Conservation (phyloP, 2,888 invertebrate genomes). For the Amiota communis region DNA sequence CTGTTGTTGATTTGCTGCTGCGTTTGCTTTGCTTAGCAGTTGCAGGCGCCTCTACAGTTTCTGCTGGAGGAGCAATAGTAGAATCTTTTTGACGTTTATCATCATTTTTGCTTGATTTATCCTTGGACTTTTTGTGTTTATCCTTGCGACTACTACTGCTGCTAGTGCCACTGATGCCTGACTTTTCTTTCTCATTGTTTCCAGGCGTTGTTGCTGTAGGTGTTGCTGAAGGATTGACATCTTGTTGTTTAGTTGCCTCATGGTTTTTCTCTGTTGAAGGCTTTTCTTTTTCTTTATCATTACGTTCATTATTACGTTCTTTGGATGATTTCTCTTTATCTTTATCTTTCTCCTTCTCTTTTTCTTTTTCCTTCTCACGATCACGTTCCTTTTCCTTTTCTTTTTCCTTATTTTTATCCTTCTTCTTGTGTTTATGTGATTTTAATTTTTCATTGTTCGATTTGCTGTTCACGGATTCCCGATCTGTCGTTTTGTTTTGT, state of each 20-base stretch:
- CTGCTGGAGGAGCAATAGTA: conserved; percentile 13
- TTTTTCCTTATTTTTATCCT: conserved; percentile 80
- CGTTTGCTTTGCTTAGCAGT: conserved; percentile 18
- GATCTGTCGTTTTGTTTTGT: conserved; percentile 33
- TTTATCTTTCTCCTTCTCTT: conserved; percentile 53
- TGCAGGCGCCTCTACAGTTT: conserved; percentile 18
- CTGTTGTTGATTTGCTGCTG: conserved; percentile 30
- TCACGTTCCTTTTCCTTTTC: conserved; percentile 77
- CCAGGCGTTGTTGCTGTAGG: conserved; percentile 13
- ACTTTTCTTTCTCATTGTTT: conserved; percentile 1
- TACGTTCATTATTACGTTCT: conserved; percentile 45
- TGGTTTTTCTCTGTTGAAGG: not conserved
- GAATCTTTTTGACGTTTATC: conserved; percentile 59
- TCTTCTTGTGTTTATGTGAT: conserved; percentile 79
- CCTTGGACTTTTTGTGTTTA: conserved; percentile 66
- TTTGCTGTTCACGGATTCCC: conserved; percentile 40
- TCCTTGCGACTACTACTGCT: conserved; percentile 52
- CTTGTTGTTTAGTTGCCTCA: conserved; percentile 36
- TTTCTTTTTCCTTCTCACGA: conserved; percentile 76
- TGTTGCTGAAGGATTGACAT: conserved; percentile 37
- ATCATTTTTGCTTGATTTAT: conserved; percentile 57
- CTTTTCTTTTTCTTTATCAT: conserved; percentile 45
- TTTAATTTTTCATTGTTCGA: conserved; percentile 73
- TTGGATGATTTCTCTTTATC: conserved; percentile 40
- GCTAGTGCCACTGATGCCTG: conserved; percentile 33